A percentile compares a stretch with the other conserved stretches of the same genome.
These are phyloP conservation scores for Zelostemma sp. DNA, from an alignment of 1,140 invertebrate species.

Conservation along the genomic window DNA sequence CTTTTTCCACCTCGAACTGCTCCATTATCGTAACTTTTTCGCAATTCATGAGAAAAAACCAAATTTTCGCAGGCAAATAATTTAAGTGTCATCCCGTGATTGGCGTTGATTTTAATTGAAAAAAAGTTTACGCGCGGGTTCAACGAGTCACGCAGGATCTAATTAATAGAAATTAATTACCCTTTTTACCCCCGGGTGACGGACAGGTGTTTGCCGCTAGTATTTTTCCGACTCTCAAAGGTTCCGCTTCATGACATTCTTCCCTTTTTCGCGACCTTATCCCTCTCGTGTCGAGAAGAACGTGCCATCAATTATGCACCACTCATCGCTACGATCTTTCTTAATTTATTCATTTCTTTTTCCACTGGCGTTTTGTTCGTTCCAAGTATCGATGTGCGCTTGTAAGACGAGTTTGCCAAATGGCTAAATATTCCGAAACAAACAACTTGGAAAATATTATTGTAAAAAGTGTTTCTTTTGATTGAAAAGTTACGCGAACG, in stretches of 20 bases:
- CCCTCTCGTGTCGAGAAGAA: slow-evolving; percentile 12
- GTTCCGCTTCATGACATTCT: slow-evolving; percentile 13
- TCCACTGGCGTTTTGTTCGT: no score
- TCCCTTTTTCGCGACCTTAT: slow-evolving; percentile 17
- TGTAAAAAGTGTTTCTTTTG: neutral
- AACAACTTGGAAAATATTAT: no score
- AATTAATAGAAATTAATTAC: slow-evolving; percentile 14
- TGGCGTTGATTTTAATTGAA: slow-evolving; percentile 9
- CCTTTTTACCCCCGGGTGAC: neutral
- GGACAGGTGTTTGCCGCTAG: neutral
- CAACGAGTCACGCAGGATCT: slow-evolving; percentile 7
- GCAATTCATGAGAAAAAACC: no score
- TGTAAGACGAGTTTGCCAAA: no score
- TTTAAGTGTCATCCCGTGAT: neutral
- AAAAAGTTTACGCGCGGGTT: neutral
- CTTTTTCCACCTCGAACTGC: no score
- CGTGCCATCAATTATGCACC: slow-evolving; percentile 20
- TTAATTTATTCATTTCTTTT: no score
- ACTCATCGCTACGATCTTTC: no score
- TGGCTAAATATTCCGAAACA: no score
- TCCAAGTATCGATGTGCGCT: no score
- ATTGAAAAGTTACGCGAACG: neutral
- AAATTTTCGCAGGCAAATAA: no score
- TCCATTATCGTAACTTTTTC: no score
- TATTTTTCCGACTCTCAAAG: neutral